A percentile compares a stretch with the other conserved stretches of the same genome.
Evolutionary conservation across 1,140 invertebrate genomes (phyloP).

Genomic region (Condylostylus longicornis): DNA sequence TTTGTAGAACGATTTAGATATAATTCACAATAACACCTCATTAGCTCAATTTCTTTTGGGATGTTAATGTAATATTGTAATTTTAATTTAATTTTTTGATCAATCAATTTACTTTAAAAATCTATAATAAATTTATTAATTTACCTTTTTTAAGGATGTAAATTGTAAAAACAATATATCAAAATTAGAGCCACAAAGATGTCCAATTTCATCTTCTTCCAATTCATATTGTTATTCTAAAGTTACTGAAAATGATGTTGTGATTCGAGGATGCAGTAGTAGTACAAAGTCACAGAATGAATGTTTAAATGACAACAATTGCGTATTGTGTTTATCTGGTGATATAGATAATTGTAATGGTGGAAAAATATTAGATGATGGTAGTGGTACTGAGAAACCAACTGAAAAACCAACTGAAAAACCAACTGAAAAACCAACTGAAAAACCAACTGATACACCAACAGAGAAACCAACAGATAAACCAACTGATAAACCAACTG

Average conservation of each 20-base stretch:
- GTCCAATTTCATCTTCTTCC: slow-evolving; percentile 14
- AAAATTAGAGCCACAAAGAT: slow-evolving; percentile 8
- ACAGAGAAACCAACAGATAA: background rate
- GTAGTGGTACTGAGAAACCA: slow-evolving; percentile 1
- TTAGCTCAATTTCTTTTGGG: no score
- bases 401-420: background rate
- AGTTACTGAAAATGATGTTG: slow-evolving; percentile 6
- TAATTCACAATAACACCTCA: no score
- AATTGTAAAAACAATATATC: slow-evolving; percentile 10
- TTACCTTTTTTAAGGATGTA: slow-evolving; percentile 12
- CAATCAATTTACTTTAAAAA: no score
- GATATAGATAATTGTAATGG: slow-evolving; percentile 16
- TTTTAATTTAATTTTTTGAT: no score
- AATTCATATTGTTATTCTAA: slow-evolving; percentile 18
- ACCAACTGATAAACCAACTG: background rate
- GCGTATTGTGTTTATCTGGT: slow-evolving; percentile 17
- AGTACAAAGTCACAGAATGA: slow-evolving; percentile 13
- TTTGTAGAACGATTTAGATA: no score
- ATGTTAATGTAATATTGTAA: no score
- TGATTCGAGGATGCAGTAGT: slow-evolving; percentile 16
- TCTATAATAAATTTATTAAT: no score
- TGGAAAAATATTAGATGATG: no score
- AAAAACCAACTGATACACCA: background rate
- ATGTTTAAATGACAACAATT: slow-evolving; percentile 13
- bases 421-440: slow-evolving; percentile 1